Percentiles rank a stretch among this genome's conserved stretches.
Conservation (phyloP, 2,888 invertebrate genomes). For the Argyra leucocephala region DNA sequence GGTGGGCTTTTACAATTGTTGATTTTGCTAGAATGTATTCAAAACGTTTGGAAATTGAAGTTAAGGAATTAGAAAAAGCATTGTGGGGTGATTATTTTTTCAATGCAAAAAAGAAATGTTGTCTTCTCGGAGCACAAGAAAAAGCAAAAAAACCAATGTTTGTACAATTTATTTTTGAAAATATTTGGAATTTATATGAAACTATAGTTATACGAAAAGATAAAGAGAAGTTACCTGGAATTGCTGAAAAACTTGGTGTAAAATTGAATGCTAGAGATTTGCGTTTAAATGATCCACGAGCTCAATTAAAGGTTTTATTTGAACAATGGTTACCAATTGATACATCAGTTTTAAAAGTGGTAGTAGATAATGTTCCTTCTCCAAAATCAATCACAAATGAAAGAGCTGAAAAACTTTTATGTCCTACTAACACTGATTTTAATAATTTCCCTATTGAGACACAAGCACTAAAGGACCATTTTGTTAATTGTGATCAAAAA, state of each 20-base stretch:
- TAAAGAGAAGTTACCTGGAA: slow-evolving; percentile 55
- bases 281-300: slow-evolving; percentile 64
- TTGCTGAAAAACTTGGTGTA: slow-evolving; percentile 68
- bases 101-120: slow-evolving; percentile 71
- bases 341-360: slow-evolving; percentile 68
- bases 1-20: slow-evolving; percentile 71
- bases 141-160: slow-evolving; percentile 89
- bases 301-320: slow-evolving; percentile 71
- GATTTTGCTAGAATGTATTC: slow-evolving; percentile 73
- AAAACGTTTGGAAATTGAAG: slow-evolving; percentile 52
- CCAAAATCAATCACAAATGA: slow-evolving; percentile 65
- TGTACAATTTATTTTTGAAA: slow-evolving; percentile 83
- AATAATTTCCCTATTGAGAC: slow-evolving; percentile 59
- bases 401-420: slow-evolving; percentile 74
- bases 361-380: slow-evolving; percentile 70
- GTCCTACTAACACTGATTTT: slow-evolving; percentile 59
- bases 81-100: slow-evolving; percentile 93
- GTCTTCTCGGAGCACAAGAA: slow-evolving; percentile 79
- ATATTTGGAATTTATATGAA: slow-evolving; percentile 83
- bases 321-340: slow-evolving; percentile 87
- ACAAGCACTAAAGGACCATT: slow-evolving; percentile 58
- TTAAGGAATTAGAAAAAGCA: slow-evolving; percentile 62
- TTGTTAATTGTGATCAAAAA: slow-evolving; percentile 60
- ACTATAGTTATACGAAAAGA: slow-evolving; percentile 66
- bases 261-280: slow-evolving; percentile 67